These are phyloP conservation scores for Virgularia gustaviana DNA, from an alignment of 92 coral and sea anemone species.

Conservation along the genomic window DNA sequence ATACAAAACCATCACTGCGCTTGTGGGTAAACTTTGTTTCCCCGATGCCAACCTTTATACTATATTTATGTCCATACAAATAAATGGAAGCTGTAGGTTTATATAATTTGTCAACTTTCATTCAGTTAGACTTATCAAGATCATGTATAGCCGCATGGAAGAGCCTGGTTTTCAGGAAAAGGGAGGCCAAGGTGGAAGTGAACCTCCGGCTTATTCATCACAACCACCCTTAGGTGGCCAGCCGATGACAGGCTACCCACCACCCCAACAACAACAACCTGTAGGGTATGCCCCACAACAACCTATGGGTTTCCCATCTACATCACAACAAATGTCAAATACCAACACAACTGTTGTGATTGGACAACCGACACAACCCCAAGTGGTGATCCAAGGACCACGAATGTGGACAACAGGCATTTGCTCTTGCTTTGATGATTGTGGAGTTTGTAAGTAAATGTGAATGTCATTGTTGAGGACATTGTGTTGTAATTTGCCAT, in stretches of 20 bases:
- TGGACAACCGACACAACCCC: slow-evolving; percentile 7
- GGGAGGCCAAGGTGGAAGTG: neutral
- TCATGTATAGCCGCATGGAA: slow-evolving; percentile 22
- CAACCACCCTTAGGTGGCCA: slow-evolving; percentile 2
- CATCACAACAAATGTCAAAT: neutral
- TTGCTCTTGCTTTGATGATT: slow-evolving; percentile 32
- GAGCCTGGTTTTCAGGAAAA: slow-evolving; percentile 8
- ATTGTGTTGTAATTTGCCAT: no score
- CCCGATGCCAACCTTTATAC: no score
- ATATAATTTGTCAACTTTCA: no score
- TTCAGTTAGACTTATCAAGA: neutral
- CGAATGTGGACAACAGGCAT: slow-evolving; percentile 19
- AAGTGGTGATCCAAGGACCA: slow-evolving; percentile 15
- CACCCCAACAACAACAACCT: slow-evolving; percentile 5
- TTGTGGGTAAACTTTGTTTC: no score
- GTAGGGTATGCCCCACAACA: slow-evolving; percentile 4
- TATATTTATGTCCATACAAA: no score
- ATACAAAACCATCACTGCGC: no score
- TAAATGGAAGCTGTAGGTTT: no score
- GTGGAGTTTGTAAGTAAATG: slow-evolving; percentile 36
- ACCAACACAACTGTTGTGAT: slow-evolving; percentile 19
- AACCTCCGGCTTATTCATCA: no score
- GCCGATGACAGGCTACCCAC: slow-evolving; percentile 7
- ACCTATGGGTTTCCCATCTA: neutral
- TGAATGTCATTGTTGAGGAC: no score